Base-by-base conservation (phyloP, 2,113 vertebrate species). In the Grammomys surdaster region DNA sequence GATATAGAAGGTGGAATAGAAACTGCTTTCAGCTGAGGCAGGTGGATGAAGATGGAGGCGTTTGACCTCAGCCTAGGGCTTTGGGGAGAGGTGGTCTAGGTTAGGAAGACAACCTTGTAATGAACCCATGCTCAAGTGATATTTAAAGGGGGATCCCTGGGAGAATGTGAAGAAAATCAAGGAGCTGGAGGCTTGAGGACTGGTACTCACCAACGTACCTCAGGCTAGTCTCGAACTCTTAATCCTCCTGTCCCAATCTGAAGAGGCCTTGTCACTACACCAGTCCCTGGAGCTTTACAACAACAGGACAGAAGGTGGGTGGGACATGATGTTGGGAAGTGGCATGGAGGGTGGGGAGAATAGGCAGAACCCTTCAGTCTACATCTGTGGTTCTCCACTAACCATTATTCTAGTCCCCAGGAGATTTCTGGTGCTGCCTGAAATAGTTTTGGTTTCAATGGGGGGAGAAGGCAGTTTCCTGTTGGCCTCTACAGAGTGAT, bases 311-410 rank as follows among this genome's bases (percentile, higher is more conserved):
- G 92, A 72, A 63, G 31, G 43, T n/a, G 31, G 76, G 54, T 2
- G 36, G 72, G 22, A 46, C 54, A 36, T 36, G 67, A 0, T 1
- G 3, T 1, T 13, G 10, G 69, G 0, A 8, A 4, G 6, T 0
- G 4, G 20, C 33, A 11, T 36, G 1, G 5, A 0, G 1, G 43
- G 63, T 4, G 48, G 26, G 33, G 67, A 51, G 77, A 36, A 0
- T 28, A n/a, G 48, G 46, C 4, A 60, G 51, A 72, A 31, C 24
- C 72, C 20, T 20, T 6, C 1, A 33, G n/a, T 5, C 10, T 0
- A 2, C 2, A 4, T 20, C 20, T 3, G 26, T 4, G 16, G 48
- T 26, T 80, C 43, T 90, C 36, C 63, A 2, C 31, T 5, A 1
- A 19, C 46, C 60, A 13, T 12, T 33, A 89, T 24, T 43, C 48